Percentiles rank a stretch among this genome's conserved stretches.
Conservation (phyloP, 2,888 invertebrate genomes). For the Octodonta nipae region DNA sequence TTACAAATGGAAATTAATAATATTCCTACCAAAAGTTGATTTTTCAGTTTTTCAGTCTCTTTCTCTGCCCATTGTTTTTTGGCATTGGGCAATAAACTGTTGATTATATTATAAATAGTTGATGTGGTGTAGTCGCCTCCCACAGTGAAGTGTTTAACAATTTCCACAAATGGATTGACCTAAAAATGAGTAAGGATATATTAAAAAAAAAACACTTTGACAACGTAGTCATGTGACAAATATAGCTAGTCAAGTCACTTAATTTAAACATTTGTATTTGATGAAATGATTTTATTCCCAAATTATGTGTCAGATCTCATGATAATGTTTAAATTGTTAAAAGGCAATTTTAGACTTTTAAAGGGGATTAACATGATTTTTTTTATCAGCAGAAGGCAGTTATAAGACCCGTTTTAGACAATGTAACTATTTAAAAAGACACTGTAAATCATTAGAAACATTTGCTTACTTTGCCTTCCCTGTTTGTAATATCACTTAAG, state of each 20-base stretch:
- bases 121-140: constrained; percentile 49
- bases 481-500: constrained; percentile 49
- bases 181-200: constrained; percentile 13
- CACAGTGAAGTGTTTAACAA: constrained; percentile 52
- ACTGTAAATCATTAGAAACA: no score
- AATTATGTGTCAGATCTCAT: no score
- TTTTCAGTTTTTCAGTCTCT: constrained; percentile 43
- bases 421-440: no score
- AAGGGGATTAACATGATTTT: no score
- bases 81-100: constrained; percentile 51
- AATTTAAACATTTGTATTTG: no score
- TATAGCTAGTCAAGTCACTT: no score
- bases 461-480: constrained; percentile 39
- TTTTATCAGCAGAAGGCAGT: no score
- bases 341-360: no score
- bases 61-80: constrained; percentile 50
- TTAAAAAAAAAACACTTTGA: background rate
- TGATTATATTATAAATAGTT: constrained; percentile 52
- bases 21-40: constrained; percentile 47
- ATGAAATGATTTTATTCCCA: no score
- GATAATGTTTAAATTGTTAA: no score
- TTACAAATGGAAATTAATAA: background rate
- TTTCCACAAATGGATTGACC: constrained; percentile 41
- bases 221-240: no score
- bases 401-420: no score